Percentiles rank a stretch among this genome's conserved stretches.
Conservation (phyloP, 2,113 vertebrate genomes). For the Aix galericulata region DNA sequence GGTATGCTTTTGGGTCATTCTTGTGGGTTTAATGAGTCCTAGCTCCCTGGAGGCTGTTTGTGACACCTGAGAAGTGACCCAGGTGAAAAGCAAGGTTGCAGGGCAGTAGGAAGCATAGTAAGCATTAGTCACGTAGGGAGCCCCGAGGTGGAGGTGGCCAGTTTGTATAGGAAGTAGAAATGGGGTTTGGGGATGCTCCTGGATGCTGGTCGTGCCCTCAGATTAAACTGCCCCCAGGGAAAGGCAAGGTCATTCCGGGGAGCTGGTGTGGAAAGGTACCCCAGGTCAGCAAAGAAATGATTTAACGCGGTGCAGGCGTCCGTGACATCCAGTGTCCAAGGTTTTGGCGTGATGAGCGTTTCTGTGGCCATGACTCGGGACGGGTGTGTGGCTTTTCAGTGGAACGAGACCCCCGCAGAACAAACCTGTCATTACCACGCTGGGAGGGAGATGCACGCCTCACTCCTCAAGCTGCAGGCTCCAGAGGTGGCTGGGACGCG, state of each 20-base stretch:
- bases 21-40: background rate
- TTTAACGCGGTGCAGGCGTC: background rate
- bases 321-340: background rate
- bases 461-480: background rate
- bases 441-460: rapidly evolving
- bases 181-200: background rate
- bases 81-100: background rate
- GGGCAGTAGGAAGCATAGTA: rapidly evolving
- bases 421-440: background rate
- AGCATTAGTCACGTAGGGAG: background rate
- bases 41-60: background rate
- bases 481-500: background rate
- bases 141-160: too few relatives aligned
- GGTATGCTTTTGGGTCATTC: background rate
- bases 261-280: background rate
- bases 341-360: background rate
- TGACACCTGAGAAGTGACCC: background rate
- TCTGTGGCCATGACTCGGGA: background rate
- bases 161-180: background rate
- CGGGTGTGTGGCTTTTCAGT: background rate
- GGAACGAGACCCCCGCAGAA: background rate
- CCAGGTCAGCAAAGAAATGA: background rate
- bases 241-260: background rate
- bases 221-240: background rate
- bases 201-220: background rate